A percentile compares a stretch with the other conserved stretches of the same genome.
Conservation (phyloP, 2,888 invertebrate genomes). For the Latrodectus elegans region DNA sequence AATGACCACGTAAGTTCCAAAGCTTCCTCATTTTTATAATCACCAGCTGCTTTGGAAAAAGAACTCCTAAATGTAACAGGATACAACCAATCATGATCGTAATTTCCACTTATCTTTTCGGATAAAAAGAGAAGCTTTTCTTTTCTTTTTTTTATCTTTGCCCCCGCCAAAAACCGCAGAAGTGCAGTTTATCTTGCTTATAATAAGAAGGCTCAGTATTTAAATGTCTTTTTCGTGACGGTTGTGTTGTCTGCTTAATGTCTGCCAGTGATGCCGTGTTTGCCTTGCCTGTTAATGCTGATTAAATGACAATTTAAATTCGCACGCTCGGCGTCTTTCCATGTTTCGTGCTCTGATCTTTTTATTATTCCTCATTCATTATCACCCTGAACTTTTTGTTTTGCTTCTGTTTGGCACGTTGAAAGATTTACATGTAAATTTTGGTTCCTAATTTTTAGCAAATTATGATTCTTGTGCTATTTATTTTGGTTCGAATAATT, state of each 20-base stretch:
- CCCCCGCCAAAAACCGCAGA: background rate
- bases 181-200: background rate
- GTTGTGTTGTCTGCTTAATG: conserved; percentile 7
- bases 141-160: background rate
- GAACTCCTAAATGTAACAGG: conserved; percentile 23
- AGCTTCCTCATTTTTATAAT: conserved; percentile 40
- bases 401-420: conserved; percentile 9
- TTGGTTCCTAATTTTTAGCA: no score
- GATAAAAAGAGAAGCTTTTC: conserved; percentile 7
- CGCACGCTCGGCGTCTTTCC: background rate
- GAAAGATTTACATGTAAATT: no score
- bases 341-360: conserved; percentile 7
- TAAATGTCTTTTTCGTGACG: background rate
- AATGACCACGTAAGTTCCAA: conserved; percentile 37
- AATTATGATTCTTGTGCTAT: no score
- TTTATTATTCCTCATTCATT: conserved; percentile 8
- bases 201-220: background rate
- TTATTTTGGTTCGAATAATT: no score
- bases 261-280: conserved; percentile 17
- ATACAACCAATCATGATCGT: conserved; percentile 35
- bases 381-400: background rate
- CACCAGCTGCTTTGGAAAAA: conserved; percentile 32
- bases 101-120: conserved; percentile 31
- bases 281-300: conserved; percentile 15
- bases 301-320: conserved; percentile 46